Evolutionary conservation across 2,888 invertebrate species (phyloP).

Genomic region (Listrodromus nycthemerus): DNA sequence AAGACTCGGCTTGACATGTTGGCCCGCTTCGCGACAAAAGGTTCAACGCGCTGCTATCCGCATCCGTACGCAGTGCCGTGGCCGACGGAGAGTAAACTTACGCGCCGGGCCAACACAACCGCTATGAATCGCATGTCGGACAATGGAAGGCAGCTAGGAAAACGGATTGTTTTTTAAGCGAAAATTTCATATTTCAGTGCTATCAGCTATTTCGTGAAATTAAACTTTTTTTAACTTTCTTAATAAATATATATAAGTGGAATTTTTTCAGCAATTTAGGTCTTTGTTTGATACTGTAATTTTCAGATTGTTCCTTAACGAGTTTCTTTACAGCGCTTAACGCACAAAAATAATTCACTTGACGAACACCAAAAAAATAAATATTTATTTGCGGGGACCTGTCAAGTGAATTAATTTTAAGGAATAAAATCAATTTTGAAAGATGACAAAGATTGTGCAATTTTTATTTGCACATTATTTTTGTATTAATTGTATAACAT

Average conservation of each 20-base stretch:
- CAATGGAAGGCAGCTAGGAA: neutral
- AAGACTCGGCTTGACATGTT: slow-evolving; percentile 71
- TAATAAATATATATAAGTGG: neutral
- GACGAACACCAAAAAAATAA: no score
- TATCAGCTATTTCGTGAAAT: neutral
- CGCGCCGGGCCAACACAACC: slow-evolving; percentile 35
- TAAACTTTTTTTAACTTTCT: neutral
- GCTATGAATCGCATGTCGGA: slow-evolving; percentile 1
- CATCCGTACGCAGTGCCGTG: slow-evolving; percentile 29
- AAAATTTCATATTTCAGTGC: neutral
- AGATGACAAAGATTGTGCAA: neutral
- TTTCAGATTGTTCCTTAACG: neutral
- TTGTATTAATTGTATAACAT: no score
- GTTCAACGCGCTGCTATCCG: slow-evolving; percentile 58
- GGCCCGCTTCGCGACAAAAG: slow-evolving; percentile 70
- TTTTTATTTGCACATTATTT: neutral
- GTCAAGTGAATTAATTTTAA: no score
- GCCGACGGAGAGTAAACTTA: slow-evolving; percentile 59
- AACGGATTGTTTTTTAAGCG: neutral
- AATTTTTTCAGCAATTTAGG: no score
- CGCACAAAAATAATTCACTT: neutral
- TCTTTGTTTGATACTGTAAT: neutral
- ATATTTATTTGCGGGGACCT: no score
- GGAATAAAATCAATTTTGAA: neutral
- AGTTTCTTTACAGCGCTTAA: neutral